These are phyloP conservation scores for Ametastegia equiseti DNA, from an alignment of 2,888 invertebrate species.

Conservation along the genomic window DNA sequence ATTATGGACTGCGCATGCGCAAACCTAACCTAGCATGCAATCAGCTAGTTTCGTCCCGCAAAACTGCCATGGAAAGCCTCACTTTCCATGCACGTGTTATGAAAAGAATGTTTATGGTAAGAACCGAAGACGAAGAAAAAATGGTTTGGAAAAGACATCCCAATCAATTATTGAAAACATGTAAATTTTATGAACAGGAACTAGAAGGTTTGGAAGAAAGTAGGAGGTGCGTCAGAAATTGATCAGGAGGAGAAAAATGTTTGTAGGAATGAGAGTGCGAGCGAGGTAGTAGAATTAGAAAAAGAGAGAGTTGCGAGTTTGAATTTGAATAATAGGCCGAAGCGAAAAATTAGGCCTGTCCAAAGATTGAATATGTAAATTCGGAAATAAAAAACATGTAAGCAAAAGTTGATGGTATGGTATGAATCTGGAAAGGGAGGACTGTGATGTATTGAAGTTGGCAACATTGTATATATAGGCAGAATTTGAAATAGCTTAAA, in stretches of 20 bases:
- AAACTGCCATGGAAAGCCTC: no score
- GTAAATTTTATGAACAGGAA: constrained; percentile 9
- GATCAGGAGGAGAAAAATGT: neutral
- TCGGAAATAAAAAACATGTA: neutral
- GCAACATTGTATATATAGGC: neutral
- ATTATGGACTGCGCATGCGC: no score
- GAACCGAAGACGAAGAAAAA: neutral
- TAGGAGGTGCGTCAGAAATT: neutral
- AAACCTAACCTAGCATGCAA: no score
- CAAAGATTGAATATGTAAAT: neutral
- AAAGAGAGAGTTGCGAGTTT: neutral
- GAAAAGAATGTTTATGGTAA: neutral
- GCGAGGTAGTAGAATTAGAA: neutral
- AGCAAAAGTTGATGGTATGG: neutral
- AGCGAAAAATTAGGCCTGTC: neutral
- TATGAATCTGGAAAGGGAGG: neutral
- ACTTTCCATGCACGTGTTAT: no score
- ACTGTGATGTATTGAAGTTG: neutral
- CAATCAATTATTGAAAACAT: neutral
- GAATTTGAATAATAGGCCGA: neutral
- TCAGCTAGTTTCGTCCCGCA: no score
- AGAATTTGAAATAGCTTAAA: neutral
- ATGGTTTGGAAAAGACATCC: neutral
- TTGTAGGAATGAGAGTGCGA: neutral
- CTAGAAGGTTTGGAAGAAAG: neutral